A percentile compares a stretch with the other conserved stretches of the same genome.
phyloP scores from a whole-genome alignment of 2,113 vertebrate genomes.

The Platichthys stellatus region DNA sequence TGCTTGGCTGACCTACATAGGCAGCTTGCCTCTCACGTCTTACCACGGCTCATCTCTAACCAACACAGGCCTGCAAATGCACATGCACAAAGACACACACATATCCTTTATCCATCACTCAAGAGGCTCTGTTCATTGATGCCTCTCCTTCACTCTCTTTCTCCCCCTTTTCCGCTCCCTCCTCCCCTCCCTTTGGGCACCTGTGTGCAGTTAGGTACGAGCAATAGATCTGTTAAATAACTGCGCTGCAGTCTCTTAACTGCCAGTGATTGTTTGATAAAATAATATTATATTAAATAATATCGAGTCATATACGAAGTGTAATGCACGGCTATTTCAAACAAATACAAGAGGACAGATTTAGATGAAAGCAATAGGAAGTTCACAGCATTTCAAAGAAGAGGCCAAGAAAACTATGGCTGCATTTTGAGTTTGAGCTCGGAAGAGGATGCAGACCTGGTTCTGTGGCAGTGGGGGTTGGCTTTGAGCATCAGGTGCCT shows the following conservation, averaged over 20 bases:
- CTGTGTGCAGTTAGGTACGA: slow-evolving; percentile 60
- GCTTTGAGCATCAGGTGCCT: slow-evolving; percentile 98
- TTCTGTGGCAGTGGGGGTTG: slow-evolving; percentile 98
- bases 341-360: not conserved
- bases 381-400: not conserved
- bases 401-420: not conserved
- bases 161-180: slow-evolving; percentile 66
- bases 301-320: no score
- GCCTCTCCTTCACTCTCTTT: slow-evolving; percentile 59
- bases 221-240: slow-evolving; percentile 46
- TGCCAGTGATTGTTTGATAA: not conserved
- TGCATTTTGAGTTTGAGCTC: not conserved
- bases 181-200: slow-evolving; percentile 64
- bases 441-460: slow-evolving; percentile 85
- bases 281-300: not conserved
- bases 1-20: slow-evolving; percentile 87
- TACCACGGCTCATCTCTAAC: slow-evolving; percentile 77
- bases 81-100: slow-evolving; percentile 45
- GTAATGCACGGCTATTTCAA: not conserved
- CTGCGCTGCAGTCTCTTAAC: slow-evolving; percentile 37
- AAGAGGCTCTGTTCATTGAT: slow-evolving; percentile 81
- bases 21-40: slow-evolving; percentile 83
- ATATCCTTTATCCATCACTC: slow-evolving; percentile 72
- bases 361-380: slow-evolving; percentile 1
- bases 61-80: slow-evolving; percentile 66